A percentile compares a stretch with the other conserved stretches of the same genome.
These are phyloP conservation scores for Columbina picui DNA, from an alignment of 2,113 vertebrate species.

Conservation along the genomic window DNA sequence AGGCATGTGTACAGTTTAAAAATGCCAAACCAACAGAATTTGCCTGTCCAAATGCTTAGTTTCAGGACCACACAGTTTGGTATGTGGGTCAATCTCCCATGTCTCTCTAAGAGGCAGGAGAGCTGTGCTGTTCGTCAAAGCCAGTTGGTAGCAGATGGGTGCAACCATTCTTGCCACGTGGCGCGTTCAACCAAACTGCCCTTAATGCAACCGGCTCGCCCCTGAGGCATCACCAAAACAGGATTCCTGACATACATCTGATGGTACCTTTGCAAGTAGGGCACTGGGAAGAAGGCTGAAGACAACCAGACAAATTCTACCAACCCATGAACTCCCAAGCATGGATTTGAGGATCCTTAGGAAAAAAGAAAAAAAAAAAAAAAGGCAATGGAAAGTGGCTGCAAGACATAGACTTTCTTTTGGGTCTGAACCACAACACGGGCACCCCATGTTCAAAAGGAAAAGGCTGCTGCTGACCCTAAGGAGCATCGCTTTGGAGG, in stretches of 20 bases:
- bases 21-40: background rate
- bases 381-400: background rate
- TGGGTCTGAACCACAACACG: background rate
- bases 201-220: background rate
- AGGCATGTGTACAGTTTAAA: background rate
- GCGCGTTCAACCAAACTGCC: rapidly evolving
- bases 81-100: background rate
- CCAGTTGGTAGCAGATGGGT: background rate
- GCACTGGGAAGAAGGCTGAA: background rate
- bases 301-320: background rate
- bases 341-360: background rate
- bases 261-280: background rate
- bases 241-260: background rate
- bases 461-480: background rate
- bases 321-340: background rate
- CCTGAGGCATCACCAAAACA: background rate
- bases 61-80: background rate
- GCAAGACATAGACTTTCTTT: background rate
- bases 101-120: rapidly evolving
- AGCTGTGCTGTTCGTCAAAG: background rate
- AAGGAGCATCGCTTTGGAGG: background rate
- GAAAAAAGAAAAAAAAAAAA: too few relatives aligned
- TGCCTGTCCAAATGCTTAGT: background rate
- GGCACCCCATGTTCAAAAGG: background rate
- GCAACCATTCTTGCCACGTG: background rate